Evolutionary conservation across 64 coral and sea anemone species (phyloP).

Genomic region (Anthopleura sola): DNA sequence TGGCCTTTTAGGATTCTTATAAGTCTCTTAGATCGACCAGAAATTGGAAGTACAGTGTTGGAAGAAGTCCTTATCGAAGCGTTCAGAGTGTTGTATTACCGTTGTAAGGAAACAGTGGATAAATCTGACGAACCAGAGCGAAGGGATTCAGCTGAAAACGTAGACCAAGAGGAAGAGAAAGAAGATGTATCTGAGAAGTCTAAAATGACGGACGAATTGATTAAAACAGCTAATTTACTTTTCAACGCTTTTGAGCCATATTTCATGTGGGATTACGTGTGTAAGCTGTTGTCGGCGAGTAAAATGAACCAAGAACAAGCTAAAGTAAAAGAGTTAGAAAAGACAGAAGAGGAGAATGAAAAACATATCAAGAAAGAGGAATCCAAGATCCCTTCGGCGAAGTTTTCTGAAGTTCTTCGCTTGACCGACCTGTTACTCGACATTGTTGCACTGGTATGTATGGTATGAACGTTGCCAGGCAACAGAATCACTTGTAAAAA

Average conservation of each 20-base stretch:
- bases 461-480: neutral
- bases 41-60: constrained; percentile 78
- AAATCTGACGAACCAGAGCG: constrained; percentile 35
- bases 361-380: constrained; percentile 3
- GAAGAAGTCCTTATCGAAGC: constrained; percentile 90
- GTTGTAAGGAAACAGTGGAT: constrained; percentile 38
- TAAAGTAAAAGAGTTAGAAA: neutral
- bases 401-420: constrained; percentile 77
- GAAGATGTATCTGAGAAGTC: constrained; percentile 37
- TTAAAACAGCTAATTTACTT: constrained; percentile 91
- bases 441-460: constrained; percentile 83
- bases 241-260: constrained; percentile 99
- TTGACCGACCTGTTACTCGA: constrained; percentile 92
- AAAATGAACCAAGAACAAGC: neutral
- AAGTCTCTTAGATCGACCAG: constrained; percentile 86
- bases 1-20: constrained; percentile 89
- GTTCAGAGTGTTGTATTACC: constrained; percentile 57
- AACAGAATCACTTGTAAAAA: neutral
- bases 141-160: constrained; percentile 9
- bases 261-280: constrained; percentile 97
- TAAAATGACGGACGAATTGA: constrained; percentile 83
- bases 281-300: constrained; percentile 67
- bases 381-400: constrained; percentile 17
- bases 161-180: neutral
- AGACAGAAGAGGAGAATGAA: neutral